Conservation (phyloP, 2,113 vertebrate species). For the Paradisaea rubra region DNA sequence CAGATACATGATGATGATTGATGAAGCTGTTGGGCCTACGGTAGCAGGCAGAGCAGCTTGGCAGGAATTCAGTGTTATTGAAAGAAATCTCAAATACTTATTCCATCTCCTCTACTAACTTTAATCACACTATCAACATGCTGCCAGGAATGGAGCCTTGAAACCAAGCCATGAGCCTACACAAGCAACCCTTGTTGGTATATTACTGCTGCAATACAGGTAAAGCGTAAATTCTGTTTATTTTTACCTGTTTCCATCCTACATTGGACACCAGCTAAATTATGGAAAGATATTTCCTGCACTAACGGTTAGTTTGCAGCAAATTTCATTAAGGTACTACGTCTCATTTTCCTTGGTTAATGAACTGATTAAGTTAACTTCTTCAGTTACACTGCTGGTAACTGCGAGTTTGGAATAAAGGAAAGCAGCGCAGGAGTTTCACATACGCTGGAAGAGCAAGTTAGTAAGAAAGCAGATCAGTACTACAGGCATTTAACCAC, state of each 20-base stretch:
- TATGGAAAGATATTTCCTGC: conserved; percentile 53
- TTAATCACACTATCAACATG: conserved; percentile 79
- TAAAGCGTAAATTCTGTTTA: conserved; percentile 48
- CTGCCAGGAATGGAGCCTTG: conserved; percentile 79
- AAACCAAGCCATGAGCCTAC: conserved; percentile 72
- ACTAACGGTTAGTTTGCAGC: not conserved
- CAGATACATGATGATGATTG: conserved; percentile 71
- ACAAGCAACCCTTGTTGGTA: conserved; percentile 72
- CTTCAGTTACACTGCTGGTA: conserved; percentile 1
- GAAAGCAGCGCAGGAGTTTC: not conserved
- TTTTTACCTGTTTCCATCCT: conserved; percentile 61
- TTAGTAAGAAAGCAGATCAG: not conserved
- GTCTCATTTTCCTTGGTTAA: conserved; percentile 52
- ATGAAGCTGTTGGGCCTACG: conserved; percentile 67
- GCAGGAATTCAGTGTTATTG: conserved; percentile 72
- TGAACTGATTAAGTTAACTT: conserved; percentile 35
- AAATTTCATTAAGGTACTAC: conserved; percentile 47
- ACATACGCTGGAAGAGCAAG: not conserved
- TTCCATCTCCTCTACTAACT: conserved; percentile 75
- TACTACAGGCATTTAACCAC: not conserved
- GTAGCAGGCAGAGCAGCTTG: conserved; percentile 71
- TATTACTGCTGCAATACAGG: conserved; percentile 36
- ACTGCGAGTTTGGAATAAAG: conserved; percentile 1
- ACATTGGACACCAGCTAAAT: conserved; percentile 30
- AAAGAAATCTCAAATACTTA: conserved; percentile 80